Conservation (phyloP, 2,113 vertebrate species). For the Indicator maculatus region DNA sequence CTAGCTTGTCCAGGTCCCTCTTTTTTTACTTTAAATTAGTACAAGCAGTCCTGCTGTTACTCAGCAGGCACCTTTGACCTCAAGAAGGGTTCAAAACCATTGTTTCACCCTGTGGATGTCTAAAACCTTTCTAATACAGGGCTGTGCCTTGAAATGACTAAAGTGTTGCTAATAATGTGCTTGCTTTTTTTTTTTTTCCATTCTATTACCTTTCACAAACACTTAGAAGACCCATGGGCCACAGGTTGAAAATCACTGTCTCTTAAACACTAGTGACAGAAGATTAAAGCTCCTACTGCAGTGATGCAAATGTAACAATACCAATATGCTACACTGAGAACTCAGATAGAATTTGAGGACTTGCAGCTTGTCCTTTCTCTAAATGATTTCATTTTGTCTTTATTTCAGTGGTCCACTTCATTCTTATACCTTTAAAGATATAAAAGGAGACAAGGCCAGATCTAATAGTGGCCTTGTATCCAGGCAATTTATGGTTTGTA, state of each 20-base stretch:
- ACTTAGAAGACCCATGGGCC: background rate
- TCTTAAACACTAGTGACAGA: background rate
- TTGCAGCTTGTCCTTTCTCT: background rate
- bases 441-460: background rate
- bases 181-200: background rate
- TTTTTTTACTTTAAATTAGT: background rate
- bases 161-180: background rate
- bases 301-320: background rate
- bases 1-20: too few species aligned
- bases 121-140: background rate
- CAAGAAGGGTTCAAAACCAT: background rate
- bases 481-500: background rate
- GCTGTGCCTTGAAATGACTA: background rate
- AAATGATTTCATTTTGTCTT: background rate
- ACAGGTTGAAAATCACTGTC: background rate
- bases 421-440: background rate
- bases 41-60: background rate
- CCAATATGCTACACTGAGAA: background rate
- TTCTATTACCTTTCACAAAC: background rate
- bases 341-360: background rate
- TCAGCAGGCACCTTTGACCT: background rate
- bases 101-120: background rate
- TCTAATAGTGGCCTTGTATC: background rate
- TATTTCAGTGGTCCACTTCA: background rate
- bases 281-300: background rate